Base-by-base conservation (phyloP, 2,888 invertebrate species). In the Agonum fuliginosum region DNA sequence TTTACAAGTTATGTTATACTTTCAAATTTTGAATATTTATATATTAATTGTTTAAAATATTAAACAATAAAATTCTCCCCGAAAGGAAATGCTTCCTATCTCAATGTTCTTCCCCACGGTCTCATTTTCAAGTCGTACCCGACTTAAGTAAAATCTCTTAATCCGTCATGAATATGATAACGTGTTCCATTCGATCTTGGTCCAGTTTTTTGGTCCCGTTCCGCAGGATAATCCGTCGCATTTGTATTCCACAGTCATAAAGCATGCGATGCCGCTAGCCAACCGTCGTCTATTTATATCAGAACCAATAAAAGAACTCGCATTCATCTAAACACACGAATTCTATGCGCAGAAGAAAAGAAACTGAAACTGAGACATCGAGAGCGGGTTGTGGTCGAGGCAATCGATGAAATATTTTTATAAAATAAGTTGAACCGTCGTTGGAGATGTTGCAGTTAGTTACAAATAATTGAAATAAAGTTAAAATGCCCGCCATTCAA, bases 81-180 rank as follows among this genome's bases (percentile, higher is more conserved):
- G 37, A 37, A 8, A 46, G n/a, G n/a, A n/a, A n/a, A n/a, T n/a
- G n/a, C n/a, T n/a, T n/a, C n/a, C n/a, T n/a, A n/a, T n/a, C n/a
- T n/a, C n/a, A n/a, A n/a, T n/a, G n/a, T n/a, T n/a, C n/a, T n/a
- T n/a, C n/a, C 17, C 17, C 12, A 2, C 17, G 17, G 17, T 17
- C 17, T 46, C 46, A 46, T 46, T 46, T 46, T 46, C 46, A 46
- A 46, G 6, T 17, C 46, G 14, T 46, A 46, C 12, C 14, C 14
- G 46, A 46, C 37, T 46, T 46, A 3, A 46, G 17, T 17, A 2
- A 46, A 70, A 70, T 46, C 70, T 70, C 70, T 46, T 70, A 70
- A 70, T 70, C 70, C 70, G 70, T 70, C 70, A 70, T 70, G 70
- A 70, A 70, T 46, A 70, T 70, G 46, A 46, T 70, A 70, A 70